Base-by-base conservation (phyloP, 92 coral and sea anemone genomes). In the Phenganax subtilis region DNA sequence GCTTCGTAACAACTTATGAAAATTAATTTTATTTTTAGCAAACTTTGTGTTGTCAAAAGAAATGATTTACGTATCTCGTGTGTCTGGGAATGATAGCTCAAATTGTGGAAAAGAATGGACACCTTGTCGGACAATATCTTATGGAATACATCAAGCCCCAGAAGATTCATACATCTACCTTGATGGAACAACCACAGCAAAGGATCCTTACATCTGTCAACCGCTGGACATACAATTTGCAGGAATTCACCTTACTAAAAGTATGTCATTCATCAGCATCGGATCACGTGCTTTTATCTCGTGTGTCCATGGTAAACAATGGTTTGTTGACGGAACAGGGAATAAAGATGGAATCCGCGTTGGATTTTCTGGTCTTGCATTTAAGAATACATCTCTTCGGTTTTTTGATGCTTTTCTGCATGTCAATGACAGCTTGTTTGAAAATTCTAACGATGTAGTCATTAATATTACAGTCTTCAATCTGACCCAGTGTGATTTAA, bases 281-380 rank as follows among this genome's bases (percentile, higher is more conserved):
- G 16, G 31, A 31, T 69, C 76, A 69, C 84, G 56, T 68, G 84
- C 63, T 69, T 63, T 70, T 31, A 70, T 81, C 51, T 56, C 54
- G 25, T 81, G 84, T 30, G 54, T 17, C 53, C 54, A 69, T n/a
- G 71, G 75, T 9, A 62, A 77, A 28, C 60, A 66, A 55, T 84
- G 87, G 87, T 12, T 84, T 0, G 29, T 76, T 16, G 57, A 84
- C 78, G 87, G 87, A 75, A 53, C 82, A 29, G 6, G 15, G 15
- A 28, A 17, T 57, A 8, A 16, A 44, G 51, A 12, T 10, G 71
- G 80, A 8, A 37, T 72, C 20, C 37, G 67, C 15, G 81, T 82
- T 51, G 37, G 55, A 54, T 71, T 85, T 29, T 72, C 84, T 59
- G 84, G 71, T 37, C 87, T 85, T 27, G 16, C 59, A 6, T 85